These are phyloP conservation scores for Nudaria mundana DNA, from an alignment of 2,888 invertebrate species.

Conservation along the genomic window DNA sequence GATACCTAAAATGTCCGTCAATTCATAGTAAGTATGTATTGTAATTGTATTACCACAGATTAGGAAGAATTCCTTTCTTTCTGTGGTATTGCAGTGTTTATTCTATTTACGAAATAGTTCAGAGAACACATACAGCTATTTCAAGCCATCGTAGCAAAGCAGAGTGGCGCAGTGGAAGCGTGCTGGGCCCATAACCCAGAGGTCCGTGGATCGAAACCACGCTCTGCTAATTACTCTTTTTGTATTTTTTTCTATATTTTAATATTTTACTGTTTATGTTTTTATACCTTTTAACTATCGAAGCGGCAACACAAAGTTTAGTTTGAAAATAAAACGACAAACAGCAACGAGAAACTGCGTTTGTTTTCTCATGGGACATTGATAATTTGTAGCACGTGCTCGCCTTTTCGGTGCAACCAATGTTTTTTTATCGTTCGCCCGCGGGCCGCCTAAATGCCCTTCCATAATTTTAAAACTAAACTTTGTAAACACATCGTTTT, in stretches of 20 bases:
- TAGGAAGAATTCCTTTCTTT: too few species aligned
- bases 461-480: slow-evolving; percentile 38
- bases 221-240: slow-evolving; percentile 82
- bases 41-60: too few species aligned
- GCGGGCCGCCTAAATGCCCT: slow-evolving; percentile 35
- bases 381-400: slow-evolving; percentile 72
- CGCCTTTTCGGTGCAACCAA: slow-evolving; percentile 25
- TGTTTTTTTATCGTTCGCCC: slow-evolving; percentile 51
- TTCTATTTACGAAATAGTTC: too few species aligned
- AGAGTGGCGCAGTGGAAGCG: slow-evolving; percentile 92
- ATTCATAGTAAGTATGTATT: too few species aligned
- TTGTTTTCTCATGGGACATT: slow-evolving; percentile 79
- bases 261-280: slow-evolving; percentile 11
- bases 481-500: slow-evolving; percentile 37
- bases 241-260: slow-evolving; percentile 14
- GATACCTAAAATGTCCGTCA: too few species aligned
- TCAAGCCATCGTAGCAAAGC: slow-evolving; percentile 14
- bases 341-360: slow-evolving; percentile 49
- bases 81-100: too few species aligned
- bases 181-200: slow-evolving; percentile 93
- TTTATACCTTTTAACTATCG: slow-evolving; percentile 21
- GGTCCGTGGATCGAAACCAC: slow-evolving; percentile 95
- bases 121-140: slow-evolving; percentile 27
- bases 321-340: slow-evolving; percentile 64
- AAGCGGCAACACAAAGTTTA: slow-evolving; percentile 44